Conservation (phyloP, 2,797 vertebrate species). For the Tauraco hartlaubi region DNA sequence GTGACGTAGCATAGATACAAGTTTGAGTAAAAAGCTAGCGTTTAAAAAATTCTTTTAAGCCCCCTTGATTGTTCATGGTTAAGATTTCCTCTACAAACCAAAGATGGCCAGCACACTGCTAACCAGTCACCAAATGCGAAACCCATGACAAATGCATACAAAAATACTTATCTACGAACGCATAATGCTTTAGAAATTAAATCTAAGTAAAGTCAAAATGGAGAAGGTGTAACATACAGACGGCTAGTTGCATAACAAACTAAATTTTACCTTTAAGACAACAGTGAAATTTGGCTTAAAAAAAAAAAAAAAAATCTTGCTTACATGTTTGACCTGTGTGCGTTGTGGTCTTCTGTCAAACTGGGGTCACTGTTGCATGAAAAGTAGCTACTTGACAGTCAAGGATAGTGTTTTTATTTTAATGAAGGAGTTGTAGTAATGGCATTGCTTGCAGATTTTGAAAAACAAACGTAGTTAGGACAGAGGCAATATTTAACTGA, state of each 20-base stretch:
- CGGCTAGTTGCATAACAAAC: constrained; percentile 84
- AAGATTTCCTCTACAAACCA: constrained; percentile 85
- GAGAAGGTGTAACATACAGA: constrained; percentile 83
- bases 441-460: constrained; percentile 74
- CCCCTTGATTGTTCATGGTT: constrained; percentile 83
- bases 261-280: constrained; percentile 79
- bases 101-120: constrained; percentile 88
- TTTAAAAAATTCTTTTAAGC: constrained; percentile 77
- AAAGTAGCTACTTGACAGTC: constrained; percentile 76
- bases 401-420: constrained; percentile 76
- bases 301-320: constrained; percentile 64
- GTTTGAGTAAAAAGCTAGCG: constrained; percentile 79
- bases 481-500: constrained; percentile 75
- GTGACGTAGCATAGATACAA: constrained; percentile 88
- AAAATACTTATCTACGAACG: constrained; percentile 65
- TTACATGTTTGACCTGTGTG: constrained; percentile 80
- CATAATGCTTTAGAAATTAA: constrained; percentile 76
- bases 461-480: constrained; percentile 54
- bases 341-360: constrained; percentile 81
- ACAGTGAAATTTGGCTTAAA: constrained; percentile 80
- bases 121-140: constrained; percentile 86
- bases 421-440: constrained; percentile 79
- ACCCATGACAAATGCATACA: constrained; percentile 74
- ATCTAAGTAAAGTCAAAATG: constrained; percentile 87
- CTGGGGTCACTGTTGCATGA: constrained; percentile 84